Evolutionary conservation across 2,888 invertebrate genomes (phyloP), one percentile per base, ranked within the genome.

Genomic region (Metopia argyrocephala): DNA sequence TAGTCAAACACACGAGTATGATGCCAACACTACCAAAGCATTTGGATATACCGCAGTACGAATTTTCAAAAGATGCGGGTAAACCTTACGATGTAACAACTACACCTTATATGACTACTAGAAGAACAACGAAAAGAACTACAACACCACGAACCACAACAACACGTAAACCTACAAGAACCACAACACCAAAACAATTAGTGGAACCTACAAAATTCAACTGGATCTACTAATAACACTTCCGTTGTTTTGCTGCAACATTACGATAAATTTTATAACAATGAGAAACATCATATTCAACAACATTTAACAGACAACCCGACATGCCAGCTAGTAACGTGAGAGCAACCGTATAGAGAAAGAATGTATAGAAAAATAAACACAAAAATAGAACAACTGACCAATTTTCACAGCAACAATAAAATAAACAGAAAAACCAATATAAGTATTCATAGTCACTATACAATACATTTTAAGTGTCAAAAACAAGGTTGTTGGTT

Each of bases 11-110:
- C 27, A 50, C 84, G 20, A 25, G 62, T 46, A 62, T 62, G 54
- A 84, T 84, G 68, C 89, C 88, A 27, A 46, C 78, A 79, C 69
- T 88, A 83, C 88, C 89, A 74, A 85, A 85, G 57, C 84, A 62
- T 23, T 84, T 88, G 3, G 84, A 84, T 12, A 82, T 87, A 78
- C 85, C 88, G 21, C 80, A 80, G 54, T 52, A 76, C 27, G 79
- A 78, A 23, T 38, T 69, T 25, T 61, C 82, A 15, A 28, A 64
- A 0, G 71, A 27, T 21, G 25, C 31, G 12, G 59, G 21, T 52
- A 28, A 5, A 18, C 59, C 65, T 61, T 6, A 25, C 3, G 18
- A 18, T 7, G 27, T 12, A 2, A 28, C 70, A 1, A 38, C 66
- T 7, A 61, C 15, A 21, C 66, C 52, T 3, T 38, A 23, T 48